Percentiles rank a stretch among this genome's conserved stretches.
Conservation (phyloP, 2,797 vertebrate species). For the Galaxias olidus region DNA sequence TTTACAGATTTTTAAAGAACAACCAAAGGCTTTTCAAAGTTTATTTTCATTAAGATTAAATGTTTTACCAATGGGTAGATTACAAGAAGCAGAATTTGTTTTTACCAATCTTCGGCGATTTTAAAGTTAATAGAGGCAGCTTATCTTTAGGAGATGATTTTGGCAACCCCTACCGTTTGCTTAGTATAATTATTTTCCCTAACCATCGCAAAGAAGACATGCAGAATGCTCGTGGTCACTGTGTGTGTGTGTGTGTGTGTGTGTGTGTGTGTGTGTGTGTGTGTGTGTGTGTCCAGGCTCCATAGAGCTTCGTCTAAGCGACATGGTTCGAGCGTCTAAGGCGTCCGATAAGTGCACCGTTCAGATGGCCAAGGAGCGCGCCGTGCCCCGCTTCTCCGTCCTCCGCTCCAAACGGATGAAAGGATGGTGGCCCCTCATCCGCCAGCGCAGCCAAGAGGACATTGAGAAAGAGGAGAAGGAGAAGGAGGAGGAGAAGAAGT, state of each 20-base stretch:
- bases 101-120: too few relatives aligned
- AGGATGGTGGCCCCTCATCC: constrained; percentile 92
- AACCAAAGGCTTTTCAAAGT: too few relatives aligned
- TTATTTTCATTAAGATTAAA: too few relatives aligned
- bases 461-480: constrained; percentile 81
- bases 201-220: too few relatives aligned
- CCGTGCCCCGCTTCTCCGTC: constrained; percentile 84
- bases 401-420: constrained; percentile 86
- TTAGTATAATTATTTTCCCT: too few relatives aligned
- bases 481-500: constrained; percentile 75
- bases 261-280: constrained; percentile 2
- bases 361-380: constrained; percentile 82
- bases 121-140: too few relatives aligned
- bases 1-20: too few relatives aligned
- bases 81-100: too few relatives aligned
- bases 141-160: too few relatives aligned
- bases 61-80: too few relatives aligned
- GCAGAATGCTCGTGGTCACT: too few relatives aligned
- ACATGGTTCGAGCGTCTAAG: constrained; percentile 87
- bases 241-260: background rate
- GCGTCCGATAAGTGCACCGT: constrained; percentile 79
- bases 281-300: constrained; percentile 71
- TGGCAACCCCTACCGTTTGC: too few relatives aligned
- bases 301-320: constrained; percentile 83
- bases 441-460: constrained; percentile 82